Evolutionary conservation across 2,888 invertebrate genomes (phyloP).

Genomic region (Nemurella pictetii): DNA sequence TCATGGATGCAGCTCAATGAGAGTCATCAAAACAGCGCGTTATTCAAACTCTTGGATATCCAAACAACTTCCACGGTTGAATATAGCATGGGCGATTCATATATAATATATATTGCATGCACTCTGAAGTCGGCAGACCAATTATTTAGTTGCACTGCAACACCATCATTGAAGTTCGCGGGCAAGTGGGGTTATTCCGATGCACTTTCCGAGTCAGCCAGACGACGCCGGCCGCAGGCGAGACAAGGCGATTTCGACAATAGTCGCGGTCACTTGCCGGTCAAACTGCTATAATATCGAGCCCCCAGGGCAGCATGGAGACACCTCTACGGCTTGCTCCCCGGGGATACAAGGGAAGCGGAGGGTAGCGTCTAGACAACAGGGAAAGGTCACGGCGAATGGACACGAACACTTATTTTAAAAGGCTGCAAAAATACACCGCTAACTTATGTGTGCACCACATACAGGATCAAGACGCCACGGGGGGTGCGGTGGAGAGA

Average conservation of each 20-base stretch:
- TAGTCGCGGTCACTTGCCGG: background rate
- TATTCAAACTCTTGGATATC: background rate
- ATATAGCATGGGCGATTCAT: background rate
- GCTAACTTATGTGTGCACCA: background rate
- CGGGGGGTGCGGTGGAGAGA: too few relatives aligned
- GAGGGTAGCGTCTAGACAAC: background rate
- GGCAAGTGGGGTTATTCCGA: background rate
- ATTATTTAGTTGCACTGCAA: background rate
- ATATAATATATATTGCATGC: background rate
- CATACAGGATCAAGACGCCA: too few relatives aligned
- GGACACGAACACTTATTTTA: background rate
- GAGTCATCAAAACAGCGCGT: background rate
- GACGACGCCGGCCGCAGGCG: background rate
- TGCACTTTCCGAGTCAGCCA: background rate
- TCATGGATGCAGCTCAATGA: background rate
- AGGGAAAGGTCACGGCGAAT: background rate
- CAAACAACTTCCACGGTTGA: background rate
- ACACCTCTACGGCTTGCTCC: background rate
- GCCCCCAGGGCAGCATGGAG: background rate
- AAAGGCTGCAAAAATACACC: background rate
- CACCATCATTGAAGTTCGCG: background rate
- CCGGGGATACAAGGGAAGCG: background rate
- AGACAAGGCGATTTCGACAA: background rate
- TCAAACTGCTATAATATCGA: background rate
- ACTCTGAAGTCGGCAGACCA: background rate